A percentile compares a stretch with the other conserved stretches of the same genome.
Conservation (phyloP, 2,888 invertebrate species). For the Chrysodeixis includens region DNA sequence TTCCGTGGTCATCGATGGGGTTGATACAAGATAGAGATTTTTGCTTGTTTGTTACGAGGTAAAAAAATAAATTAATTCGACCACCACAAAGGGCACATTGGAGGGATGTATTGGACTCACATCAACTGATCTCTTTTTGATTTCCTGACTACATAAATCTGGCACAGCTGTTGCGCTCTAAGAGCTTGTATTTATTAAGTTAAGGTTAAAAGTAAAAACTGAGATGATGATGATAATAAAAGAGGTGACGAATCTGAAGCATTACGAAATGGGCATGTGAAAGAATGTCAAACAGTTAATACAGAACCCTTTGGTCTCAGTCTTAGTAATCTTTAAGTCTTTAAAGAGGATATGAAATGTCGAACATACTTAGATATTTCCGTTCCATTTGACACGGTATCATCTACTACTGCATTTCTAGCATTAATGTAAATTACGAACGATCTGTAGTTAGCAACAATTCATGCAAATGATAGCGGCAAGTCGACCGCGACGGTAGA, state of each 20-base stretch:
- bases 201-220: not conserved
- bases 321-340: not conserved
- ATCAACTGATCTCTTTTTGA: too few species aligned
- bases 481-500: conserved; percentile 49
- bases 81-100: too few species aligned
- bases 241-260: not conserved
- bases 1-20: too few species aligned
- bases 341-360: too few species aligned
- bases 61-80: too few species aligned
- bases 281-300: not conserved
- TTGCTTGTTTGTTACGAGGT: too few species aligned
- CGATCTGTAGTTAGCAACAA: conserved; percentile 31
- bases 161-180: too few species aligned
- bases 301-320: not conserved
- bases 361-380: not conserved
- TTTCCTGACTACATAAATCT: too few species aligned
- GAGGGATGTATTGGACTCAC: too few species aligned
- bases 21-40: too few species aligned
- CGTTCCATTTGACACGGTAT: conserved; percentile 11
- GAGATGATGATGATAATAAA: not conserved
- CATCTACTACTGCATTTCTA: not conserved
- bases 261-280: not conserved
- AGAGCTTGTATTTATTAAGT: too few species aligned
- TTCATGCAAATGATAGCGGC: conserved; percentile 40
- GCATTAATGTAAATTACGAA: conserved; percentile 34